Evolutionary conservation across 1,140 invertebrate species (phyloP), one percentile per base, ranked within the genome.

Genomic region (Diorhabda carinulata): DNA sequence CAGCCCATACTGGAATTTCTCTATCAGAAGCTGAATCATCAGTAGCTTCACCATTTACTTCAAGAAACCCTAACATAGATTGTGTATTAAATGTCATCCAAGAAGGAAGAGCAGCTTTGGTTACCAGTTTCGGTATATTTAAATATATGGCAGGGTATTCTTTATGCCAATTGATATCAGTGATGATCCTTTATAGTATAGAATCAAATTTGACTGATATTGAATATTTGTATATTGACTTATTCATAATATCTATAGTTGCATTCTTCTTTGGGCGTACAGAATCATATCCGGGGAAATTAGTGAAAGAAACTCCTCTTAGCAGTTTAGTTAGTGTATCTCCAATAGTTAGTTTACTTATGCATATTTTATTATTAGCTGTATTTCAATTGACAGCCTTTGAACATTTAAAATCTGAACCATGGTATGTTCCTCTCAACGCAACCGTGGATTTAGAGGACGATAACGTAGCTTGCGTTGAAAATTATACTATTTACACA

Each of bases 31-130:
- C 95, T 0, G 98, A 99, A 85, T 96, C 96, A 62, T 89, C 88
- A 4, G 97, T 99, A 5, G 98, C 98, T 0, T 95, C 96, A 57
- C 97, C 98, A 4, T 99, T 99, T 80, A 99, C 97, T 0, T 97
- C 96, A 0, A 89, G 90, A 67, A 86, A 89, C 68, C 86, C 91
- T 0, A 93, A 98, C 78, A 96, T 99, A 70, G 89, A 89, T 0
- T 98, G 97, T 81, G 95, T 99, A 2, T 88, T 94, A 2, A 88
- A 88, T 52, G 88, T 99, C 0, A 92, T 98, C 42, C 85, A 88
- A n/a, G 95, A 99, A 84, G 98, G 98, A 2, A 85, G 98, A 2
- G 95, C 95, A 41, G 96, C 98, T 2, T 83, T 99, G 7, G 91
- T 96, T 5, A 99, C 98, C 2, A 96, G 94, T 43, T 98, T 99